A percentile compares a stretch with the other conserved stretches of the same genome.
Evolutionary conservation across 2,888 invertebrate genomes (phyloP).

Genomic region (Anthrax anthrax): DNA sequence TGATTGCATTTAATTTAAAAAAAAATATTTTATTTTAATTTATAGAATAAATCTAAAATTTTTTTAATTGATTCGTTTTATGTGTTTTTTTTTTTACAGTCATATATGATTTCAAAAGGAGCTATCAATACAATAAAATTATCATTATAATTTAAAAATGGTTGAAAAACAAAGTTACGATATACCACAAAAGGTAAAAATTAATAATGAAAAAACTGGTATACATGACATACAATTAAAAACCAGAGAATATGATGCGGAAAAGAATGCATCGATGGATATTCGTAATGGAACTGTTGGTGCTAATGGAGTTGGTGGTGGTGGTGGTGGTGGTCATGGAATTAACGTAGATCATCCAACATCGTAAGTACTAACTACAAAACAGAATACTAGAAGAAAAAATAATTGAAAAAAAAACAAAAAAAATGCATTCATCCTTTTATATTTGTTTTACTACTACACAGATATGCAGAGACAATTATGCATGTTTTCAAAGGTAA

Average conservation of each 20-base stretch:
- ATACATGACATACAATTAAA: not conserved
- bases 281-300: not conserved
- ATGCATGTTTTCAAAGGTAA: slow-evolving; percentile 91
- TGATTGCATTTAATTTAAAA: too few relatives aligned
- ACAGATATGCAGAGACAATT: slow-evolving; percentile 72
- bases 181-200: too few relatives aligned
- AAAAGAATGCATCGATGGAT: not conserved
- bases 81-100: too few relatives aligned
- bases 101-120: too few relatives aligned
- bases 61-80: too few relatives aligned
- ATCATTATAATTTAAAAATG: too few relatives aligned
- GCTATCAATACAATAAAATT: too few relatives aligned
- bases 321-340: slow-evolving; percentile 8
- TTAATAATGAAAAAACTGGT: not conserved
- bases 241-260: not conserved
- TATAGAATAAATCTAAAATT: too few relatives aligned
- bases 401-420: not conserved
- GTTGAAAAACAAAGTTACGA: too few relatives aligned
- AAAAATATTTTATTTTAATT: too few relatives aligned
- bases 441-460: not conserved
- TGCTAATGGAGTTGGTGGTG: not conserved
- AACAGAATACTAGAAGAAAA: too few relatives aligned
- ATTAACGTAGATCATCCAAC: slow-evolving; percentile 13
- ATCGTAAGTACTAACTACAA: too few relatives aligned
- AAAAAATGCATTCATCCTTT: not conserved